A percentile compares a stretch with the other conserved stretches of the same genome.
Evolutionary conservation across 2,113 vertebrate genomes (phyloP).

Genomic region (Peromyscus maniculatus): DNA sequence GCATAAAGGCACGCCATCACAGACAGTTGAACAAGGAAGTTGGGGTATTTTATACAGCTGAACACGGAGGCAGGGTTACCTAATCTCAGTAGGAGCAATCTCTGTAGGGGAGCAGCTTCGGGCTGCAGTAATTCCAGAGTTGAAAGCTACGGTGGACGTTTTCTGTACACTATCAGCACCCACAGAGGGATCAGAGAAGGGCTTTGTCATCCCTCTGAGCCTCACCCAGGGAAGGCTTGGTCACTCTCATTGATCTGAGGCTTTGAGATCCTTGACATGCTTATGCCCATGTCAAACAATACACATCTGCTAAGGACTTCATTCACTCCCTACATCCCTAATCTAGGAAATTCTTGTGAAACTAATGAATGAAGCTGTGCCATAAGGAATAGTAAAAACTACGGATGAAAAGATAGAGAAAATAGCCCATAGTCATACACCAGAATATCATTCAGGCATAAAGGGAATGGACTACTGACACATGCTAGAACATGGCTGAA

Average conservation of each 20-base stretch:
- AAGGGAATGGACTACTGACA: constrained; percentile 2
- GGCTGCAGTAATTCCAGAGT: background rate
- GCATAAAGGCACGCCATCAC: background rate
- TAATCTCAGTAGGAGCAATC: background rate
- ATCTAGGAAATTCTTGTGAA: constrained; percentile 34
- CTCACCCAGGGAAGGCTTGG: background rate
- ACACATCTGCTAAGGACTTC: background rate
- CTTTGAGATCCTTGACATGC: background rate
- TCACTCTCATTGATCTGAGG: background rate
- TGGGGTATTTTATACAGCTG: background rate
- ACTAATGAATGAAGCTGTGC: constrained; percentile 10
- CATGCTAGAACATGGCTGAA: background rate
- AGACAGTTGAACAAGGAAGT: background rate
- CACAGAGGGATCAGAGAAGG: background rate
- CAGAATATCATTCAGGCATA: constrained; percentile 21
- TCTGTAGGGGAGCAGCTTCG: background rate
- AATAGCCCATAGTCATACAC: background rate
- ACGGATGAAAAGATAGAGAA: constrained; percentile 15
- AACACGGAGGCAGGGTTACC: background rate
- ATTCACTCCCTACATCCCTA: background rate
- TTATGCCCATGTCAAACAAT: background rate
- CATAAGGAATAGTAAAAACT: constrained; percentile 34
- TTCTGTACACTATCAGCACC: background rate
- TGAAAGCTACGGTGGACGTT: background rate
- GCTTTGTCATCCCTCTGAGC: background rate